These are phyloP conservation scores for Emydura subglobosa DNA, from an alignment of 2,113 vertebrate genomes.

Conservation along the genomic window DNA sequence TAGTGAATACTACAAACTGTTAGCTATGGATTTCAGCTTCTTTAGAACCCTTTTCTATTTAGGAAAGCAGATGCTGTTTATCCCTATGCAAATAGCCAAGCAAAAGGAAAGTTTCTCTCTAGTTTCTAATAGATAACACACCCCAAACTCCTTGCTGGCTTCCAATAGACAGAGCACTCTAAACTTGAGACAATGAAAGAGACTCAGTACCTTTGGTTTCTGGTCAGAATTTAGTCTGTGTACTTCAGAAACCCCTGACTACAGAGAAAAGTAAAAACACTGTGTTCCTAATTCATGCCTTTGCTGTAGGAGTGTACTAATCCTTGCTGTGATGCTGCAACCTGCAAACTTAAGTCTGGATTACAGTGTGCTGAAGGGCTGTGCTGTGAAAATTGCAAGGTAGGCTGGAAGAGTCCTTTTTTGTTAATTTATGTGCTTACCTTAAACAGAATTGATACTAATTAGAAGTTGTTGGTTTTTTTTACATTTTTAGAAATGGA, in stretches of 20 bases:
- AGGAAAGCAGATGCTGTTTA: not conserved
- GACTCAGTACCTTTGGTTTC: accelerated
- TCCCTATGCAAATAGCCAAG: not conserved
- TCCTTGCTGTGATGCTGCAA: constrained; percentile 86
- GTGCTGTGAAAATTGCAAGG: constrained; percentile 90
- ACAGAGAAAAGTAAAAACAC: accelerated
- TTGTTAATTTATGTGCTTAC: not conserved
- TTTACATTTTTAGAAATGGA: not conserved
- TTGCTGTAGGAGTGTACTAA: constrained; percentile 82
- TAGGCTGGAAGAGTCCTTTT: constrained; percentile 35
- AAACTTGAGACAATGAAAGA: not conserved
- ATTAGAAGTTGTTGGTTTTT: not conserved
- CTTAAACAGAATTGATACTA: not conserved
- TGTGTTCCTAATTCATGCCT: not conserved
- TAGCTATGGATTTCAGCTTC: not conserved
- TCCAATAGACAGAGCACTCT: not conserved
- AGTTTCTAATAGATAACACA: not conserved
- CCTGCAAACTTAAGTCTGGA: constrained; percentile 84
- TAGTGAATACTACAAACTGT: not conserved
- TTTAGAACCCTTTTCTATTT: not conserved
- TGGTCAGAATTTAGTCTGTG: accelerated
- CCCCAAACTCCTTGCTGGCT: not conserved
- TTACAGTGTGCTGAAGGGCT: constrained; percentile 83
- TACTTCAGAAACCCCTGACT: not conserved
- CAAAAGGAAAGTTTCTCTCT: not conserved